These are phyloP conservation scores for Euthynnus affinis DNA, from an alignment of 2,797 vertebrate species.

Conservation along the genomic window DNA sequence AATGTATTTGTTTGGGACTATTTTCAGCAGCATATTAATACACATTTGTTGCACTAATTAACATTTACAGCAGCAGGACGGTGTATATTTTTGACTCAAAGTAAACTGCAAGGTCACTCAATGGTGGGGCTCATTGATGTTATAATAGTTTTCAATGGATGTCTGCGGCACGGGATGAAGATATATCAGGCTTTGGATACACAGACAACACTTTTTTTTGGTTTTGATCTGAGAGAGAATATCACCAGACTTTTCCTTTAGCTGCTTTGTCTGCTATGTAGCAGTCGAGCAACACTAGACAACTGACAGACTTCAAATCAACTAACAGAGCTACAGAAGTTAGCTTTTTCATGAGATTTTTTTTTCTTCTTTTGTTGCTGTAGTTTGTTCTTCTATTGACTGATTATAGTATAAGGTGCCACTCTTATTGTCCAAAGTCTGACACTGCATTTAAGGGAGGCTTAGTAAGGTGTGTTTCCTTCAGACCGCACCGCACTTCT, in stretches of 20 bases:
- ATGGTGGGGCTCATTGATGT: background rate
- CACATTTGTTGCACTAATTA: too few relatives aligned
- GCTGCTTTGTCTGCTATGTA: background rate
- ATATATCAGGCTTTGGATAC: background rate
- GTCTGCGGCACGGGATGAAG: background rate
- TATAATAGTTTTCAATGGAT: background rate
- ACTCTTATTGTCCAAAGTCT: background rate
- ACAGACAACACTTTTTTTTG: background rate
- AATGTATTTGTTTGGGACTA: too few relatives aligned
- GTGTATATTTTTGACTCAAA: background rate
- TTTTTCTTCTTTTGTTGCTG: background rate
- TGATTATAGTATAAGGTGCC: background rate
- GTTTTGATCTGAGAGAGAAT: background rate
- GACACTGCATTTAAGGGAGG: conserved; percentile 2
- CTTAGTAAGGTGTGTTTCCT: background rate
- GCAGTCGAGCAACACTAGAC: background rate
- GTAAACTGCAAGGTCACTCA: background rate
- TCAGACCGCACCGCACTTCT: background rate
- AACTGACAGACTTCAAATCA: background rate
- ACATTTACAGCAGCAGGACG: background rate
- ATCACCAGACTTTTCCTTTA: background rate
- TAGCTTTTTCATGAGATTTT: background rate
- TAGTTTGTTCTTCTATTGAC: background rate
- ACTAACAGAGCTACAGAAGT: background rate
- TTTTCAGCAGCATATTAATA: too few relatives aligned